Conservation (phyloP, 2,113 vertebrate species). For the Megaleporinus macrocephalus region DNA sequence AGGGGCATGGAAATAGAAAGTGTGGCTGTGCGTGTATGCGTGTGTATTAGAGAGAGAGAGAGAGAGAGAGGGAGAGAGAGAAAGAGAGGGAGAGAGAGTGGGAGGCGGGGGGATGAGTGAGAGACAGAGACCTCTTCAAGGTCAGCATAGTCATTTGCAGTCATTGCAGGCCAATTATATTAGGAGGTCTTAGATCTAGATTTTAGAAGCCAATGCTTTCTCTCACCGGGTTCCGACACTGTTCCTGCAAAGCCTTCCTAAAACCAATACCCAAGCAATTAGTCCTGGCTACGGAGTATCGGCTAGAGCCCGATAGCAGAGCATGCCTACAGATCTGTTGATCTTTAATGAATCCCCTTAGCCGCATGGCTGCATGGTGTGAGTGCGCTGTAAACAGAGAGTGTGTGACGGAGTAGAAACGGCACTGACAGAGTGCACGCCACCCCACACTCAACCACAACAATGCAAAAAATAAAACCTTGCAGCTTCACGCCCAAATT, state of each 20-base stretch:
- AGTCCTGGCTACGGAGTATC: not conserved
- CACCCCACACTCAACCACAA: slow-evolving; percentile 4
- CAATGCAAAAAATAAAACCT: slow-evolving; percentile 15
- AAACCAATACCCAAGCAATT: slow-evolving; percentile 30
- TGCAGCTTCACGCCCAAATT: slow-evolving; percentile 16
- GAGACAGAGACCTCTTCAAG: slow-evolving; percentile 43
- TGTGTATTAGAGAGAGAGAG: not conserved
- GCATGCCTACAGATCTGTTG: not conserved
- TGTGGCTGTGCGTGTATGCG: slow-evolving; percentile 10
- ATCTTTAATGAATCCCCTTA: slow-evolving; percentile 29
- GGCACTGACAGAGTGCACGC: slow-evolving; percentile 4
- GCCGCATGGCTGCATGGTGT: not conserved
- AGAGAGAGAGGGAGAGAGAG: slow-evolving; percentile 3
- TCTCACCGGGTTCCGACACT: slow-evolving; percentile 2
- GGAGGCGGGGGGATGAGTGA: slow-evolving; percentile 13
- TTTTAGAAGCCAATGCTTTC: slow-evolving; percentile 26
- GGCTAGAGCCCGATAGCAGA: not conserved
- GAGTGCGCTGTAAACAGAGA: slow-evolving; percentile 13
- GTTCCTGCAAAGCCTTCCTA: slow-evolving; percentile 10
- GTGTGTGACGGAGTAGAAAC: not conserved
- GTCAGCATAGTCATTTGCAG: slow-evolving; percentile 43
- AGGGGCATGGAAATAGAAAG: slow-evolving; percentile 43
- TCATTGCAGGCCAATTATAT: slow-evolving; percentile 48
- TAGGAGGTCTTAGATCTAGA: slow-evolving; percentile 24
- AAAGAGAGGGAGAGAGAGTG: not conserved